Conservation (phyloP, 1,140 invertebrate genomes). For the Pentalonia nigronervosa region DNA sequence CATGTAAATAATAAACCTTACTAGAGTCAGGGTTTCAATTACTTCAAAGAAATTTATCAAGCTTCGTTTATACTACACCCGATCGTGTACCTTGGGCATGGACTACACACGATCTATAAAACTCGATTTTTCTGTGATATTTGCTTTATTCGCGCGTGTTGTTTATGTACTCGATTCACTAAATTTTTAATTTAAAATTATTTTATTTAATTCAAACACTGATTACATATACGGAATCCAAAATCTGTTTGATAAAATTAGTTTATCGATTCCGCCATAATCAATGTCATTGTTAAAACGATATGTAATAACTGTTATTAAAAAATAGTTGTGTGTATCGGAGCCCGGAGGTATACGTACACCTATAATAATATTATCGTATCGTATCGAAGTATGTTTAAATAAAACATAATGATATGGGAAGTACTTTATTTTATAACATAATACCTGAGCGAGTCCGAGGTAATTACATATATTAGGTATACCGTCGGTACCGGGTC, state of each 20-base stretch:
- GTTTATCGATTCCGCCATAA: not conserved
- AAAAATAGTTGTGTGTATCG: not conserved
- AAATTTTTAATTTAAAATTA: not conserved
- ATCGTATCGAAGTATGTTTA: not conserved
- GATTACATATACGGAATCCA: not conserved
- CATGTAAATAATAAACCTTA: not conserved
- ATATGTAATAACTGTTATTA: not conserved
- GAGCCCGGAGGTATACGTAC: not conserved
- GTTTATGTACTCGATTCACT: not conserved
- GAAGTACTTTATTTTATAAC: not conserved
- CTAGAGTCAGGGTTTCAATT: no score
- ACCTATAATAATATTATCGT: not conserved
- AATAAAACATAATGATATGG: slow-evolving; percentile 13
- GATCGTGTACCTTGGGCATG: not conserved
- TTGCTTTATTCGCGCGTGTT: not conserved
- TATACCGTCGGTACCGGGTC: not conserved
- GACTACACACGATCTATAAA: not conserved
- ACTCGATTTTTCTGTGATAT: not conserved
- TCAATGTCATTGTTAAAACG: slow-evolving; percentile 1
- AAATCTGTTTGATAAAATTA: not conserved
- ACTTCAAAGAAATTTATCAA: no score
- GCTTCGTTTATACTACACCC: no score
- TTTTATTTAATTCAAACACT: not conserved
- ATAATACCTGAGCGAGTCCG: not conserved
- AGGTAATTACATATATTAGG: not conserved